These are phyloP conservation scores for Tanaodytes sp. DNA, from an alignment of 2,888 invertebrate genomes.

Conservation along the genomic window DNA sequence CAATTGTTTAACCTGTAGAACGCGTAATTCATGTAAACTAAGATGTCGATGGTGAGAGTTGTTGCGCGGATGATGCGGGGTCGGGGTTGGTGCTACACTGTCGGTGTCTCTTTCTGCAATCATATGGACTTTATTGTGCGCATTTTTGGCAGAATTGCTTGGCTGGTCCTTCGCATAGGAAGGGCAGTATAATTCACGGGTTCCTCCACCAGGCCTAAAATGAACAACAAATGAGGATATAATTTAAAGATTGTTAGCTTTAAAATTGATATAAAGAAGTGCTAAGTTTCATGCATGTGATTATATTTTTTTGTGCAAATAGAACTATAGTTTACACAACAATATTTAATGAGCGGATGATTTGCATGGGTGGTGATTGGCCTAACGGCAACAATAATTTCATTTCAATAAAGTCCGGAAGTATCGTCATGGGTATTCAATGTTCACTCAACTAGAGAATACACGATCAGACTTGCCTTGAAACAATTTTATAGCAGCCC, in stretches of 20 bases:
- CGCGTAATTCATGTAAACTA: constrained; percentile 77
- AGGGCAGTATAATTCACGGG: constrained; percentile 69
- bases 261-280: too few relatives aligned
- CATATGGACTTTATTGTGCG: constrained; percentile 72
- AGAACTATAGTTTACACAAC: too few relatives aligned
- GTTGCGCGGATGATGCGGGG: constrained; percentile 69
- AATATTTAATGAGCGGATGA: too few relatives aligned
- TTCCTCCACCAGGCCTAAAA: constrained; percentile 69
- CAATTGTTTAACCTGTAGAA: constrained; percentile 74
- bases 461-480: too few relatives aligned
- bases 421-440: too few relatives aligned
- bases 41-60: constrained; percentile 78
- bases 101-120: constrained; percentile 76
- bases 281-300: too few relatives aligned
- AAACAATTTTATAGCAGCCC: too few relatives aligned
- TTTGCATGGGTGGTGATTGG: too few relatives aligned
- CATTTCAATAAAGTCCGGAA: too few relatives aligned
- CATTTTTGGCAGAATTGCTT: constrained; percentile 64
- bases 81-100: constrained; percentile 72
- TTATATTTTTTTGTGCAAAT: too few relatives aligned
- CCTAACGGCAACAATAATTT: too few relatives aligned
- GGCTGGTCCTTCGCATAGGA: constrained; percentile 63
- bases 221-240: constrained; percentile 51
- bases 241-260: constrained; percentile 8
- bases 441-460: too few relatives aligned